Percentiles rank a stretch among this genome's conserved stretches.
phyloP scores from a whole-genome alignment of 2,888 invertebrate genomes.

The Portevinia maculata region DNA sequence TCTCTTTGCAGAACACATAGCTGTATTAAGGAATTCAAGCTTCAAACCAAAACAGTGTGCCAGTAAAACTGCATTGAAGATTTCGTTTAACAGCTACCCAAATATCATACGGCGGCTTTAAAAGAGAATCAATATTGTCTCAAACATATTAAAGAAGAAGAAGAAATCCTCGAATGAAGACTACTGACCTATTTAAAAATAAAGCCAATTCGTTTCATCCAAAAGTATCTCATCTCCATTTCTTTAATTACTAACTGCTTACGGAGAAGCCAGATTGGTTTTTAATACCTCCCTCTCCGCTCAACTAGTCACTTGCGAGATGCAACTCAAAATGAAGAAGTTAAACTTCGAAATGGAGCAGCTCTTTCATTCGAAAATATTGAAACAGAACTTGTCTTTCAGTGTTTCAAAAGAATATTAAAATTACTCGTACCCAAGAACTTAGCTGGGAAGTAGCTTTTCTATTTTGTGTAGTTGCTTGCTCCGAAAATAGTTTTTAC shows the following conservation, averaged over 20 bases:
- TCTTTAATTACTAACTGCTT: conserved; percentile 1
- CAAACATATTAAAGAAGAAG: no score
- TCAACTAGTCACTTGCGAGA: not conserved
- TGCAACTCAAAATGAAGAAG: conserved; percentile 1
- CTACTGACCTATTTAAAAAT: not conserved
- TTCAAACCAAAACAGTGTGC: no score
- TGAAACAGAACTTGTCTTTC: conserved; percentile 3
- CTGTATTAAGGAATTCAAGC: no score
- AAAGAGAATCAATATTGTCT: no score
- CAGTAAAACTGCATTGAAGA: no score
- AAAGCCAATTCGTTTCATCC: not conserved
- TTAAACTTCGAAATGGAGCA: not conserved
- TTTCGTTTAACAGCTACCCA: no score
- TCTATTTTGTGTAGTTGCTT: not conserved
- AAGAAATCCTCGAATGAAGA: not conserved
- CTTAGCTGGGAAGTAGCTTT: no score
- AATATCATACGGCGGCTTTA: no score
- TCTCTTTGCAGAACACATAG: no score
- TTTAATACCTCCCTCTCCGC: not conserved
- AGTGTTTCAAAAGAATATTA: not conserved
- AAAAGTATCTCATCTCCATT: not conserved
- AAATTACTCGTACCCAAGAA: not conserved
- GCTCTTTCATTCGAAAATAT: not conserved
- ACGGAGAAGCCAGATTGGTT: not conserved
- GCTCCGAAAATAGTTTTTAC: conserved; percentile 1